These are phyloP conservation scores for Pseudorhombus dupliciocellatus DNA, from an alignment of 2,113 vertebrate genomes.

Conservation along the genomic window DNA sequence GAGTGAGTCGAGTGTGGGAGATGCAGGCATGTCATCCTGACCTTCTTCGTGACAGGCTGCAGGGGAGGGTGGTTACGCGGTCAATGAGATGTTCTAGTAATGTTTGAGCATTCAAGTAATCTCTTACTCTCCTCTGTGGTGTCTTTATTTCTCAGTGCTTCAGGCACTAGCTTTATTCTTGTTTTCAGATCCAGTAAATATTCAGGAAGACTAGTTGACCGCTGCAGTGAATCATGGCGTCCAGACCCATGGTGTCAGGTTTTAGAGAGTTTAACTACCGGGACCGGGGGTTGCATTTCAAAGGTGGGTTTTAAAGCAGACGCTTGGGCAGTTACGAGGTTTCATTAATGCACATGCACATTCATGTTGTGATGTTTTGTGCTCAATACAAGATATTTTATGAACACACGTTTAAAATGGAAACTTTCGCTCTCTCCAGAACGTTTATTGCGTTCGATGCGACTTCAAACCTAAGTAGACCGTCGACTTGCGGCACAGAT, in stretches of 20 bases:
- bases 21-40: conserved; percentile 17
- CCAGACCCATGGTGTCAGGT: background rate
- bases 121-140: background rate
- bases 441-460: background rate
- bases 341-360: conserved; percentile 13
- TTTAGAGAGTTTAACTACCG: background rate
- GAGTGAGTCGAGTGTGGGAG: conserved; percentile 2
- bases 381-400: conserved; percentile 1
- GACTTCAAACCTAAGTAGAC: too few relatives aligned
- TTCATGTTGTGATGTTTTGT: background rate
- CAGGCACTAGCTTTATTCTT: background rate
- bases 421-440: conserved; percentile 29
- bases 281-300: conserved; percentile 1
- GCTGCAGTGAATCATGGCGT: background rate
- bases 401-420: conserved; percentile 1
- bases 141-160: background rate
- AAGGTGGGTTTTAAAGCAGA: conserved; percentile 21
- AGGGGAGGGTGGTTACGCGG: conserved; percentile 13
- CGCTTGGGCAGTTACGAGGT: background rate
- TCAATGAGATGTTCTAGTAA: background rate
- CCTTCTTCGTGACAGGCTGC: conserved; percentile 31
- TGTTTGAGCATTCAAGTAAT: background rate
- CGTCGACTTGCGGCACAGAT: background rate
- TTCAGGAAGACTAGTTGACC: background rate
- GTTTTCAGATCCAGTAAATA: conserved; percentile 11